Conservation (phyloP, 2,888 invertebrate species). For the Stramonita haemastoma region DNA sequence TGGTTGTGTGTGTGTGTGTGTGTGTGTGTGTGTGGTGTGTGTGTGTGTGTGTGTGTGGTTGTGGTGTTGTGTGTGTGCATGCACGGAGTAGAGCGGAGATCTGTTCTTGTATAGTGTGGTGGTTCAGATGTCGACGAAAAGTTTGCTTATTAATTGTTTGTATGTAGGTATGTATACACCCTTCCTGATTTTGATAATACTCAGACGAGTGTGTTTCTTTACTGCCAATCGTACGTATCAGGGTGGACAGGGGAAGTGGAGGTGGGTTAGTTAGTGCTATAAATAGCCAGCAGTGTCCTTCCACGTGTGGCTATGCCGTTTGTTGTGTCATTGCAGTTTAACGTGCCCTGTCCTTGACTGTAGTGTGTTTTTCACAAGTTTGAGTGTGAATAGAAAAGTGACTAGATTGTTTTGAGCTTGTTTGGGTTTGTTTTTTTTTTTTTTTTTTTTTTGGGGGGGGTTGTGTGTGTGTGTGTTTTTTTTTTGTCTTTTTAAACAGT, state of each 20-base stretch:
- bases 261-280: not conserved
- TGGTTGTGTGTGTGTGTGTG: not conserved
- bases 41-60: too few species aligned
- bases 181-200: slow-evolving; percentile 34
- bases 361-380: not conserved
- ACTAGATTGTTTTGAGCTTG: not conserved
- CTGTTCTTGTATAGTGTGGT: not conserved
- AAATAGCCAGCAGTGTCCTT: not conserved
- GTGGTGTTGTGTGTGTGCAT: not conserved
- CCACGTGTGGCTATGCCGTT: not conserved
- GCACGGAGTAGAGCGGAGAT: not conserved
- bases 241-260: not conserved
- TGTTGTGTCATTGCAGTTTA: not conserved
- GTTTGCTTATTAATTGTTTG: not conserved
- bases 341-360: not conserved
- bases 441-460: not conserved
- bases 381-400: not conserved
- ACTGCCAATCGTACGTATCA: not conserved
- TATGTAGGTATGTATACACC: not conserved
- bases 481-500: not conserved
- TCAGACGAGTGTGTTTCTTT: slow-evolving; percentile 32
- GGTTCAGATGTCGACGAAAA: not conserved
- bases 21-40: too few species aligned
- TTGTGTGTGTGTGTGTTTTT: not conserved
- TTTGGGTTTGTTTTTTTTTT: not conserved